Base-by-base conservation (phyloP, 2,113 vertebrate species). In the Phalacrocorax pelagicus region DNA sequence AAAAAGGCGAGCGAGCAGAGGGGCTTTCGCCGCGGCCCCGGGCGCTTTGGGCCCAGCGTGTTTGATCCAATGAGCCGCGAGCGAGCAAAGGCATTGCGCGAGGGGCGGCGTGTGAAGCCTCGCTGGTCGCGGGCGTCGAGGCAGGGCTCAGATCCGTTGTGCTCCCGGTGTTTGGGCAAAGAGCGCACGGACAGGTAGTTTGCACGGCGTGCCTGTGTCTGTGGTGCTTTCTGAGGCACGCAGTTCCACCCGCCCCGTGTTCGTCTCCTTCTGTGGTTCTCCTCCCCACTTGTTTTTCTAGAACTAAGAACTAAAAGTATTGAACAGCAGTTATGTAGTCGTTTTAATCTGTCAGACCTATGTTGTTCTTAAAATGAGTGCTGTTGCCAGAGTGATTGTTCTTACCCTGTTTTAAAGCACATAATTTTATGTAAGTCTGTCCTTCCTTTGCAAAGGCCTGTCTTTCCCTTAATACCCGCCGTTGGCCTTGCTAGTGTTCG, bases 141-240 rank as follows among this genome's bases (percentile, higher is more conserved):
- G 22, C 15, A 10, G 62, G 57, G 47, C 16, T 36, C 16, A 8
- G 19, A 16, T 12, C 90, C 47, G 15, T 88, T 85, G 88, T 88
- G 71, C 42, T 46, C 38, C 19, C 24, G 62, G 17, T 86, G 54
- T 22, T 38, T 11, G 30, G 8, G 24, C 61, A 72, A 52, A 70
- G 46, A n/a, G 14, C 1, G n/a, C 57, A 18, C 2, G n/a, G 63
- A 16, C 72, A 11, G 46, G 5, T 22, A 4, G 52, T 71, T 79
- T 6, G 11, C 57, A 2, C 3, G 5, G 6, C 26, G 18, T 49
- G 0, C 3, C 42, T 5, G 4, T 12, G 3, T 42, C 52, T 61
- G 20, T 30, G 46, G 20, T 14, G 3, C 27, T 51, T 84, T 67
- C 27, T 63, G 11, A 6, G 19, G 27, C 61, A 16, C 29, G 15